Conservation (phyloP, 23 tunicate genomes). For the Halocynthia roretzi region DNA sequence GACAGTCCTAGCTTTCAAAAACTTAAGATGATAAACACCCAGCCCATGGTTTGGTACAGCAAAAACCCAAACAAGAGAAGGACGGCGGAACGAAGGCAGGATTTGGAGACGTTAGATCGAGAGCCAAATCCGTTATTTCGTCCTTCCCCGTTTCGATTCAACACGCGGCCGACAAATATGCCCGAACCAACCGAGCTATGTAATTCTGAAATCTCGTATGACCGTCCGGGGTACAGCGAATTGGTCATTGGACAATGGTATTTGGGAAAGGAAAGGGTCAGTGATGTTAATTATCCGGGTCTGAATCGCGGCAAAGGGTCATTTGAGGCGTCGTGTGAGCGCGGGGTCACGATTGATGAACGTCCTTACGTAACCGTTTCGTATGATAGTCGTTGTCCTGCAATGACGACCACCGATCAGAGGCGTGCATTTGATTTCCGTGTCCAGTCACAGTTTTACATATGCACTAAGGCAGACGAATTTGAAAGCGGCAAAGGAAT, state of each 20-base stretch:
- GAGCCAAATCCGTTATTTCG: background rate
- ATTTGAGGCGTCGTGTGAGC: slow-evolving; percentile 31
- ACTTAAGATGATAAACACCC: background rate
- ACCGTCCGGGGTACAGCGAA: slow-evolving; percentile 38
- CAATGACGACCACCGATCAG: background rate
- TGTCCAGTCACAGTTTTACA: slow-evolving; percentile 64
- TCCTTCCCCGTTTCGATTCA: slow-evolving; percentile 16
- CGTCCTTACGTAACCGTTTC: slow-evolving; percentile 29
- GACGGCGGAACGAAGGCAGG: background rate
- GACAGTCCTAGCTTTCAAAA: background rate
- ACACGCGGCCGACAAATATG: slow-evolving; percentile 13
- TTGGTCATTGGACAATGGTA: slow-evolving; percentile 48
- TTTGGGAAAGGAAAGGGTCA: slow-evolving; percentile 49
- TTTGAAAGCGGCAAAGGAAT: background rate
- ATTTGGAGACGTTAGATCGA: slow-evolving; percentile 7
- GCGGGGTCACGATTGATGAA: slow-evolving; percentile 41
- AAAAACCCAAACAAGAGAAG: background rate
- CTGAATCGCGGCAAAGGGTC: background rate
- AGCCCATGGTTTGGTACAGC: slow-evolving; percentile 20
- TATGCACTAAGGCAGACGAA: slow-evolving; percentile 31
- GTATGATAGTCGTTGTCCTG: slow-evolving; percentile 23
- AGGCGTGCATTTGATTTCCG: slow-evolving; percentile 66
- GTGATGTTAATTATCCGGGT: slow-evolving; percentile 23
- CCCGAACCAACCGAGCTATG: slow-evolving; percentile 4
- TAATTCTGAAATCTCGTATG: slow-evolving; percentile 22